Percentiles rank a stretch among this genome's conserved stretches.
Conservation (phyloP, 2,797 vertebrate species). For the Muraenolepis orangiensis region DNA sequence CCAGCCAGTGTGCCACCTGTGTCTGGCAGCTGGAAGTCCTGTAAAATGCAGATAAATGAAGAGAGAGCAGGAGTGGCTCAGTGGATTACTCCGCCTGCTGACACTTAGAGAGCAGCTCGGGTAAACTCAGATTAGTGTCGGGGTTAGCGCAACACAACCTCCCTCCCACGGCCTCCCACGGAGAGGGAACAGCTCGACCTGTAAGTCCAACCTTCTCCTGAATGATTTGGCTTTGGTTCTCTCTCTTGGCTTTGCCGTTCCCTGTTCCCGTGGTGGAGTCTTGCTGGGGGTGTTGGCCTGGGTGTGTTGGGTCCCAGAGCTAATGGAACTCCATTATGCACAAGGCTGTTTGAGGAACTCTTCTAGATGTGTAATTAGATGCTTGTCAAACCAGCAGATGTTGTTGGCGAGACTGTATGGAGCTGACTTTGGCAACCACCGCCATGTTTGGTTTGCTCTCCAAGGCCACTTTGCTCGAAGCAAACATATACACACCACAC, state of each 20-base stretch:
- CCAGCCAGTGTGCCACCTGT: constrained; percentile 75
- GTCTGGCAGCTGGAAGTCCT: constrained; percentile 75
- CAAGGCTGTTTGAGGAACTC: background rate
- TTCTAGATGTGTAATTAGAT: constrained; percentile 4
- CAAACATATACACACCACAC: background rate
- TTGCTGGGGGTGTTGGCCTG: background rate
- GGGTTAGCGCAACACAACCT: constrained; percentile 15
- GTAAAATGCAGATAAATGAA: constrained; percentile 81
- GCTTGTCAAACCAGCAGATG: background rate
- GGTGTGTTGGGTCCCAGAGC: background rate
- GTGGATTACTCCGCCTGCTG: constrained; percentile 74
- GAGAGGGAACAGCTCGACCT: background rate
- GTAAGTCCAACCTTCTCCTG: background rate
- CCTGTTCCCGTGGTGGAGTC: background rate
- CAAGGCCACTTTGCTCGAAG: background rate
- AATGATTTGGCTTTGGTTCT: background rate
- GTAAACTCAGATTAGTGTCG: constrained; percentile 76
- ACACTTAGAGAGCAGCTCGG: constrained; percentile 73
- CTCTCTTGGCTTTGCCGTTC: background rate
- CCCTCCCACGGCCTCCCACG: background rate
- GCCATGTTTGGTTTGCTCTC: background rate
- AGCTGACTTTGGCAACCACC: background rate
- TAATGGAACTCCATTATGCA: constrained; percentile 4
- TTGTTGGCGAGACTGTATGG: background rate
- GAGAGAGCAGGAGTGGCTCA: constrained; percentile 75